Percentiles rank a stretch among this genome's conserved stretches.
Conservation (phyloP, 64 coral and sea anemone genomes). For the Montipora sp. region DNA sequence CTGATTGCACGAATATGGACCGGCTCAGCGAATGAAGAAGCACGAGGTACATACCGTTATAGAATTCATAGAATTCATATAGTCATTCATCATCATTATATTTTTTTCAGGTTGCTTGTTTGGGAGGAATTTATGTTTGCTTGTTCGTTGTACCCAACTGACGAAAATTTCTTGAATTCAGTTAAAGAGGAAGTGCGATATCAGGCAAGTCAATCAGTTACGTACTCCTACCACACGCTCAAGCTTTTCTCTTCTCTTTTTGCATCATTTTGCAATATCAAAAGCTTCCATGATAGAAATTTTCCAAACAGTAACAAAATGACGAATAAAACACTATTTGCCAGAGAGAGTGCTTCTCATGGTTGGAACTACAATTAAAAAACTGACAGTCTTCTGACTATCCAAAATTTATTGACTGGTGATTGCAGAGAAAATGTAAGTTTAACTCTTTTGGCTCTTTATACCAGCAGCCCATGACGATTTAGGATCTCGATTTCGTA, state of each 20-base stretch:
- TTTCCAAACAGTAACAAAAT: not conserved
- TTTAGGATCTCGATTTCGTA: no score
- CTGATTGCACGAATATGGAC: no score
- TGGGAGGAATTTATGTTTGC: slow-evolving; percentile 99
- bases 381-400: not conserved
- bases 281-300: no score
- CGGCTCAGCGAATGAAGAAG: no score
- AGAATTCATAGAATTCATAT: no score
- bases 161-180: slow-evolving; percentile 79
- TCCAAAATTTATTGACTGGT: no score
- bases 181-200: slow-evolving; percentile 88
- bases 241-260: no score
- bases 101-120: slow-evolving; percentile 76
- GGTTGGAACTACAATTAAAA: not conserved
- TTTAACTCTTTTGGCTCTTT: no score
- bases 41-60: no score
- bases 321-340: not conserved
- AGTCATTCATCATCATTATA: not conserved
- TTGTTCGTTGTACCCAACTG: slow-evolving; percentile 89
- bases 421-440: no score
- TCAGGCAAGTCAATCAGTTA: slow-evolving; percentile 60
- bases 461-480: no score
- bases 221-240: not conserved
- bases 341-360: not conserved
- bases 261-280: no score